Conservation (phyloP, 30 jellyfish, hydroid and myxozoan species). For the Aurelia coerulea region DNA sequence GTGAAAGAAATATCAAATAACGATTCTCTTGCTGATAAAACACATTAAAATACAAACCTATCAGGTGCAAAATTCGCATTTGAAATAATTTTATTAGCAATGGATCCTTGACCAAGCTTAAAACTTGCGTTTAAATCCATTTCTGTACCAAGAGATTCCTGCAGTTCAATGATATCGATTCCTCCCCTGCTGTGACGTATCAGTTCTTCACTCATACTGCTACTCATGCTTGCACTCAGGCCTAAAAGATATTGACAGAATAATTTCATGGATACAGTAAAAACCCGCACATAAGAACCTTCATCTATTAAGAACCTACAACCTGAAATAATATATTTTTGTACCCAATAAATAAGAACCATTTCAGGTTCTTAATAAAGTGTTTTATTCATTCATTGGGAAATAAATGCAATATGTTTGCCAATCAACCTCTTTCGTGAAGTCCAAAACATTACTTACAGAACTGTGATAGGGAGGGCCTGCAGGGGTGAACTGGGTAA, state of each 20-base stretch:
- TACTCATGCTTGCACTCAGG: conserved; percentile 75
- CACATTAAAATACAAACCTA: conserved; percentile 45
- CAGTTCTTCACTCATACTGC: conserved; percentile 83
- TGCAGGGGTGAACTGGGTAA: too few species aligned
- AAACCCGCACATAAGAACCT: too few species aligned
- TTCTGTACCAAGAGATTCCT: conserved; percentile 67
- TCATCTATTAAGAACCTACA: too few species aligned
- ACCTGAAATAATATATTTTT: too few species aligned
- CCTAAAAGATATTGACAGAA: conserved; percentile 30
- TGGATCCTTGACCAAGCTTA: conserved; percentile 69
- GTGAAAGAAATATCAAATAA: neutral
- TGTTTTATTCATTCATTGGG: too few species aligned
- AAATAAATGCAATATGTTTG: too few species aligned
- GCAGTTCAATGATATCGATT: conserved; percentile 60
- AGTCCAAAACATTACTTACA: too few species aligned
- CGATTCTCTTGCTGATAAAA: neutral
- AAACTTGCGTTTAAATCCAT: conserved; percentile 71
- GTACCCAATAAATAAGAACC: too few species aligned
- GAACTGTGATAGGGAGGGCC: too few species aligned
- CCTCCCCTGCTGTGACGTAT: conserved; percentile 46
- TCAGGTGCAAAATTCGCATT: conserved; percentile 90
- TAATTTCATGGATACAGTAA: too few species aligned
- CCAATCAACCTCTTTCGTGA: too few species aligned
- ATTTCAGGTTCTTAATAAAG: too few species aligned
- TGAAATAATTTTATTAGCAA: conserved; percentile 75